Conservation (phyloP, 2,113 vertebrate species). For the Peromyscus maniculatus region DNA sequence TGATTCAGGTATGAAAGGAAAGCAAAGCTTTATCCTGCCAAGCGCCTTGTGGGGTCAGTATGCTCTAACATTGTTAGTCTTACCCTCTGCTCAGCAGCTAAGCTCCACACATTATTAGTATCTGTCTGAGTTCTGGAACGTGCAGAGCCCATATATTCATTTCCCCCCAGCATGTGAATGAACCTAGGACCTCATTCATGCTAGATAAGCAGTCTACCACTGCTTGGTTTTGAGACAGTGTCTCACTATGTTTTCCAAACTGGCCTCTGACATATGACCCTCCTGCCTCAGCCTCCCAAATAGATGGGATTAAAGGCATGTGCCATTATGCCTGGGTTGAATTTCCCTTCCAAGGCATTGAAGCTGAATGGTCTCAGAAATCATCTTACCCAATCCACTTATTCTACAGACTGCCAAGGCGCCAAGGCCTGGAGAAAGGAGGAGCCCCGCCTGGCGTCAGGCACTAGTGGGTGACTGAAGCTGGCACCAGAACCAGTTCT, state of each 20-base stretch:
- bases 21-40: not conserved
- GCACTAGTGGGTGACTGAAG: not conserved
- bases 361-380: not conserved
- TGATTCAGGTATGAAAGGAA: not conserved
- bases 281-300: not conserved
- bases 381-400: not conserved
- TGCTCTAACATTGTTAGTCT: not conserved
- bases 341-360: slow-evolving; percentile 32
- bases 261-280: too few species aligned
- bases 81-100: not conserved
- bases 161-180: not conserved
- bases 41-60: not conserved
- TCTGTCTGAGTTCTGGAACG: slow-evolving; percentile 35
- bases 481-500: slow-evolving; percentile 15
- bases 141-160: not conserved
- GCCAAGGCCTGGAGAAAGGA: not conserved
- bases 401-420: slow-evolving; percentile 26
- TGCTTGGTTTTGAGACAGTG: not conserved
- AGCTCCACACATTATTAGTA: slow-evolving; percentile 9
- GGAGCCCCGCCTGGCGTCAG: not conserved
- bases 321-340: not conserved
- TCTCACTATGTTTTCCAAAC: not conserved
- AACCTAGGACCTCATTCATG: not conserved
- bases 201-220: not conserved
- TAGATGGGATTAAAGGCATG: not conserved